phyloP scores from a whole-genome alignment of 2,888 invertebrate species.

The Chorisops tibialis region DNA sequence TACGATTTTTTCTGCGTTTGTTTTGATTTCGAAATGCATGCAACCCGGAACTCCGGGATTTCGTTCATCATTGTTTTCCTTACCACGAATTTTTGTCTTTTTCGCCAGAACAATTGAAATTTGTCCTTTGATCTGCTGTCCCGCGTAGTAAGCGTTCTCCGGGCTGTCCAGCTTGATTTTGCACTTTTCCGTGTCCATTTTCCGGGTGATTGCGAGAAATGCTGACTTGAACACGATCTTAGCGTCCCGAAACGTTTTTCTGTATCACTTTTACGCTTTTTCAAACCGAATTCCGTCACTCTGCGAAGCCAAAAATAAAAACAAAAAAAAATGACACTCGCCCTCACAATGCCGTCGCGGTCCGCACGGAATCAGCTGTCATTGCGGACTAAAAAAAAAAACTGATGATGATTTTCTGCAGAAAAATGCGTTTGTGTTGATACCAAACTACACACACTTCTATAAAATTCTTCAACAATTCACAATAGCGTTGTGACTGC shows the following conservation, averaged over 20 bases:
- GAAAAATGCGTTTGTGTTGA: background rate
- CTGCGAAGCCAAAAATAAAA: background rate
- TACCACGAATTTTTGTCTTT: slow-evolving; percentile 50
- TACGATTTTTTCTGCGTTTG: too few relatives aligned
- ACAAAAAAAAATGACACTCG: background rate
- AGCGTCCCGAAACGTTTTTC: background rate
- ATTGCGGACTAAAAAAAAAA: slow-evolving; percentile 13
- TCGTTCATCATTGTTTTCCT: slow-evolving; percentile 33
- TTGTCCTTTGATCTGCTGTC: slow-evolving; percentile 47
- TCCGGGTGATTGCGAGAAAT: background rate
- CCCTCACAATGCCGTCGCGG: background rate
- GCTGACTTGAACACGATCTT: background rate
- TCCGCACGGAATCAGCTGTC: slow-evolving; percentile 11
- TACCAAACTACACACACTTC: too few relatives aligned
- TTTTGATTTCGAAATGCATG: too few relatives aligned
- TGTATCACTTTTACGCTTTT: background rate
- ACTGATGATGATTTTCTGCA: background rate
- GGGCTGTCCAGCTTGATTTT: slow-evolving; percentile 49
- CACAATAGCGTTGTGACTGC: too few relatives aligned
- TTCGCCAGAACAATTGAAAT: slow-evolving; percentile 48
- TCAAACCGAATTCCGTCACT: background rate
- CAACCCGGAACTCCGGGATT: too few relatives aligned
- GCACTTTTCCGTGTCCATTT: slow-evolving; percentile 48
- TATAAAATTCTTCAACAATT: too few relatives aligned
- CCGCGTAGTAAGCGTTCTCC: slow-evolving; percentile 47